Conservation (phyloP, 2,113 vertebrate species). For the Mionectes macconnelli region DNA sequence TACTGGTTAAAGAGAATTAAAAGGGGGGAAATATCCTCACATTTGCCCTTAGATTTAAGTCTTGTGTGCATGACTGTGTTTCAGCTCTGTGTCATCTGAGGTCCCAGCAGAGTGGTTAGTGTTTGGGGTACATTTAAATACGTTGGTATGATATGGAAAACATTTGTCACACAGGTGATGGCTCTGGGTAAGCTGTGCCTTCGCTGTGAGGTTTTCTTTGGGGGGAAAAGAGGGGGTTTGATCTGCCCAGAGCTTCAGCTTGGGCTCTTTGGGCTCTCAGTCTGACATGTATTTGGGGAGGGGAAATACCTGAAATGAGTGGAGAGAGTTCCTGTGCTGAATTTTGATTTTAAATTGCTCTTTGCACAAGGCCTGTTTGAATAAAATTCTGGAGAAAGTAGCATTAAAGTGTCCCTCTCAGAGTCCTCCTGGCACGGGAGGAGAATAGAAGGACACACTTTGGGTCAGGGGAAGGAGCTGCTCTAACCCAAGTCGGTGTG, state of each 20-base stretch:
- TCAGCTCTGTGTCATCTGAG: background rate
- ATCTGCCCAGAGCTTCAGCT: background rate
- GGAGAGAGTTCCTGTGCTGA: background rate
- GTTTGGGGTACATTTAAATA: background rate
- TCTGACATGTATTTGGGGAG: background rate
- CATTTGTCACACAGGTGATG: background rate
- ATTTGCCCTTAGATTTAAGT: background rate
- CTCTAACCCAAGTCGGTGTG: background rate
- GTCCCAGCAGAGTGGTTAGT: background rate
- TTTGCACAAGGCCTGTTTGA: background rate
- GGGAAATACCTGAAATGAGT: background rate
- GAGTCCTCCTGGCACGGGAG: background rate
- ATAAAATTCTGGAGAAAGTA: background rate
- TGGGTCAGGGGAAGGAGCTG: background rate
- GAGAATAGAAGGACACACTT: background rate
- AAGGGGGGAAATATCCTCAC: background rate
- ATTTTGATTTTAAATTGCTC: background rate
- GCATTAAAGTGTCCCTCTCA: background rate
- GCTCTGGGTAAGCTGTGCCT: background rate
- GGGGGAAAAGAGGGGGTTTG: fast-evolving
- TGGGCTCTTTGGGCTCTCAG: background rate
- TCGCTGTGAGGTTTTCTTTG: background rate
- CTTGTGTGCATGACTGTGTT: background rate
- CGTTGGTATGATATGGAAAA: background rate
- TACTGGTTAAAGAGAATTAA: background rate